phyloP scores from a whole-genome alignment of 2,888 invertebrate genomes.

The Drosophila atroscutellata region DNA sequence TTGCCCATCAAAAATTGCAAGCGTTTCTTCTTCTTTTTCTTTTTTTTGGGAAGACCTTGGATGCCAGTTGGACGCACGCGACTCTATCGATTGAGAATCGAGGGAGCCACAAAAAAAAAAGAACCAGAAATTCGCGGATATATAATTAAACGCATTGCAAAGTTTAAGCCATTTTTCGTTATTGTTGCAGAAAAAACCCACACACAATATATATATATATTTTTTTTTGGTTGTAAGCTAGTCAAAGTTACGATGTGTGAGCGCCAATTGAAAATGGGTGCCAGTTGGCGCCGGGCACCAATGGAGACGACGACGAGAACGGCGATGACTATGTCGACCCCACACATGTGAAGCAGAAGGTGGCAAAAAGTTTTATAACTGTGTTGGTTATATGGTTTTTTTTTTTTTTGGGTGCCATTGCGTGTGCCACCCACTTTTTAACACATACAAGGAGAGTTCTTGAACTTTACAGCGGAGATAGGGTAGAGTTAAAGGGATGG shows the following conservation, averaged over 20 bases:
- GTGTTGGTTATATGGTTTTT: neutral
- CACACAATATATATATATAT: neutral
- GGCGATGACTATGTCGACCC: neutral
- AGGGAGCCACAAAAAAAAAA: neutral
- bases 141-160: slow-evolving; percentile 73
- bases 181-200: slow-evolving; percentile 13
- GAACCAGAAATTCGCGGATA: slow-evolving; percentile 20
- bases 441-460: slow-evolving; percentile 73
- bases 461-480: slow-evolving; percentile 64
- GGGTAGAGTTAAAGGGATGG: neutral
- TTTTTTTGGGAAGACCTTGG: slow-evolving; percentile 55
- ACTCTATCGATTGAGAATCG: slow-evolving; percentile 57
- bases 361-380: slow-evolving; percentile 31
- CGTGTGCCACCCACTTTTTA: slow-evolving; percentile 78
- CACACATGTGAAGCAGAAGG: slow-evolving; percentile 40
- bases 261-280: slow-evolving; percentile 72
- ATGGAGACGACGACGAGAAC: slow-evolving; percentile 7
- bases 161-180: slow-evolving; percentile 46
- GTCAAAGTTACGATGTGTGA: slow-evolving; percentile 75
- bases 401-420: slow-evolving; percentile 39
- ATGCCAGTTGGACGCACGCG: slow-evolving; percentile 55
- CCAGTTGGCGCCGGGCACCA: slow-evolving; percentile 55
- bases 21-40: slow-evolving; percentile 16
- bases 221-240: slow-evolving; percentile 13
- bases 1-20: slow-evolving; percentile 32